Conservation (phyloP, 2,888 invertebrate species). For the Acleris cristana region DNA sequence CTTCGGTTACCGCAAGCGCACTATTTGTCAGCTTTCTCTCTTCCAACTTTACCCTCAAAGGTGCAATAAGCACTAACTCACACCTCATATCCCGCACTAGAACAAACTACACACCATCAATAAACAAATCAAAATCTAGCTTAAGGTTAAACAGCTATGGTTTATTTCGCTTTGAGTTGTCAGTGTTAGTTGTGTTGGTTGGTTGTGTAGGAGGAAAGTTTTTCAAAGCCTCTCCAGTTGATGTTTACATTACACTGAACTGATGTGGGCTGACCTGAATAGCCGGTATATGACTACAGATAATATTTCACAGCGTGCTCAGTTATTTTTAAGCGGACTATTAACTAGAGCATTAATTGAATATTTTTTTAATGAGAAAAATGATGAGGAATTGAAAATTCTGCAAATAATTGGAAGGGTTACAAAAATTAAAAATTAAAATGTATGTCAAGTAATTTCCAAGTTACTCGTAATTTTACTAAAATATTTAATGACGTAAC, state of each 20-base stretch:
- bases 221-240: constrained; percentile 25
- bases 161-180: not conserved
- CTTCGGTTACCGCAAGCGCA: constrained; percentile 1
- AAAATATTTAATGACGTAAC: too few species aligned
- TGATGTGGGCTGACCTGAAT: constrained; percentile 18
- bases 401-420: not conserved
- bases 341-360: too few species aligned
- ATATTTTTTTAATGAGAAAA: not conserved
- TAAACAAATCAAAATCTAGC: not conserved
- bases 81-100: not conserved
- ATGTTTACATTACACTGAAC: constrained; percentile 26
- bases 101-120: not conserved
- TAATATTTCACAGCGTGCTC: not conserved
- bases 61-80: constrained; percentile 33
- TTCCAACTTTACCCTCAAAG: constrained; percentile 21
- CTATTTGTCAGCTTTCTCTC: constrained; percentile 21
- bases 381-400: not conserved
- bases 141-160: not conserved
- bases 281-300: not conserved
- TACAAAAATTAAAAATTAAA: too few species aligned
- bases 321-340: not conserved
- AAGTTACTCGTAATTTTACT: too few species aligned
- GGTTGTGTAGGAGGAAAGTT: not conserved
- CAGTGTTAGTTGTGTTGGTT: not conserved
- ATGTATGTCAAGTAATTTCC: too few species aligned